phyloP scores from a whole-genome alignment of 2,888 invertebrate genomes.

The Venustoraphidia nigricollis region DNA sequence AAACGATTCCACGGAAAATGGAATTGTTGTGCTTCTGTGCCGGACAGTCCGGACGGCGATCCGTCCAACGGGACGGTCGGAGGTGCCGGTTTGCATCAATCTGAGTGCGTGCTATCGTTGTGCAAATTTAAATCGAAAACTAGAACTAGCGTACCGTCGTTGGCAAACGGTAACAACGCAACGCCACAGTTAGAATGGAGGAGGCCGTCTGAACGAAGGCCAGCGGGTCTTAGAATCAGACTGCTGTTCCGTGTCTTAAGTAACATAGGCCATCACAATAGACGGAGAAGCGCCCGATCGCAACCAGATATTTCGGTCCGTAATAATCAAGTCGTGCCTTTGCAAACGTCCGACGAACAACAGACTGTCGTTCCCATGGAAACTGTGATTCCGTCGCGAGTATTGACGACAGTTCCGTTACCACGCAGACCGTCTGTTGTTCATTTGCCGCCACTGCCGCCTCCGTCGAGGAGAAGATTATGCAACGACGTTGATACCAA shows the following conservation, averaged over 20 bases:
- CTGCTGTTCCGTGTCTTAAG: slow-evolving; percentile 26
- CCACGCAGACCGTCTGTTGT: slow-evolving; percentile 17
- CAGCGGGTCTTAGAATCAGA: slow-evolving; percentile 16
- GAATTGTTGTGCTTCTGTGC: slow-evolving; percentile 41
- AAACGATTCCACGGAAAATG: slow-evolving; percentile 35
- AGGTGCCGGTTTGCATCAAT: slow-evolving; percentile 12
- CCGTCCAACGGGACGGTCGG: slow-evolving; percentile 28
- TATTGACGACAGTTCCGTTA: slow-evolving; percentile 24
- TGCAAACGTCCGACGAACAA: slow-evolving; percentile 10
- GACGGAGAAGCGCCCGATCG: slow-evolving; percentile 7
- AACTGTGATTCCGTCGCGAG: not conserved
- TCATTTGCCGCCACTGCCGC: slow-evolving; percentile 20
- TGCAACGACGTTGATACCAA: slow-evolving; percentile 22
- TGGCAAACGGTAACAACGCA: slow-evolving; percentile 16
- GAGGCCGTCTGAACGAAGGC: slow-evolving; percentile 7
- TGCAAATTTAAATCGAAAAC: slow-evolving; percentile 22
- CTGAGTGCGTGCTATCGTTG: slow-evolving; percentile 24
- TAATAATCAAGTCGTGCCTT: slow-evolving; percentile 27
- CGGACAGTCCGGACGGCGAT: slow-evolving; percentile 38
- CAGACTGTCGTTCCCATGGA: not conserved
- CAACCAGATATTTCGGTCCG: slow-evolving; percentile 15
- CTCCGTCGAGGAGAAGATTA: slow-evolving; percentile 28
- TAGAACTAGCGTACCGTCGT: slow-evolving; percentile 7
- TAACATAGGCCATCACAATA: slow-evolving; percentile 13
- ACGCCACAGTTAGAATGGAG: slow-evolving; percentile 17